Evolutionary conservation across 2,113 vertebrate genomes (phyloP).

Genomic region (Epinephelus cyanopodus): DNA sequence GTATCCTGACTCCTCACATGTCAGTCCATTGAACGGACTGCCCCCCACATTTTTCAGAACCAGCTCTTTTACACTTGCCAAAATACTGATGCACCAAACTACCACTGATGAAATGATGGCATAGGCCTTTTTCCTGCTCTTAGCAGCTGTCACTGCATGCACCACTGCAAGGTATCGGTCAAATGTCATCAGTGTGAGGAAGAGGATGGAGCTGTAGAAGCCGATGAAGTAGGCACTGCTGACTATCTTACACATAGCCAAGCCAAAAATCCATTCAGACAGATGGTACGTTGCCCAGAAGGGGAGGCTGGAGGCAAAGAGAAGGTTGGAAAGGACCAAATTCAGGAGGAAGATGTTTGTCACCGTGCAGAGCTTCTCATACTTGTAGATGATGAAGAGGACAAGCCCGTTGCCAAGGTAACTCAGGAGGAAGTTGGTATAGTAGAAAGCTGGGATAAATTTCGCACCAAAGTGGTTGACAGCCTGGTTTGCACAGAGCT

Average conservation of each 20-base stretch:
- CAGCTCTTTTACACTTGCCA: slow-evolving; percentile 82
- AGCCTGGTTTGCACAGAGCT: slow-evolving; percentile 39
- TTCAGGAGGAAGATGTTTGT: slow-evolving; percentile 87
- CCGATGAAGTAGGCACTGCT: slow-evolving; percentile 81
- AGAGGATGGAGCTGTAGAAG: slow-evolving; percentile 87
- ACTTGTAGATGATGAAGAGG: slow-evolving; percentile 82
- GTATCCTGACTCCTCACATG: slow-evolving; percentile 75
- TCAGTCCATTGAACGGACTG: accelerated
- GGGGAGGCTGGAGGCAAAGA: slow-evolving; percentile 84
- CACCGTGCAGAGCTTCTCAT: slow-evolving; percentile 82
- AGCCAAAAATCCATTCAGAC: slow-evolving; percentile 84
- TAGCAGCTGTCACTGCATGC: slow-evolving; percentile 78
- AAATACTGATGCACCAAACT: slow-evolving; percentile 81
- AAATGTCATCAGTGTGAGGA: slow-evolving; percentile 86
- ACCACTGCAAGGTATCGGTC: slow-evolving; percentile 87
- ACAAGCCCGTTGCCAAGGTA: slow-evolving; percentile 83
- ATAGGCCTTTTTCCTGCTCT: slow-evolving; percentile 68
- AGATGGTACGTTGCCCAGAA: slow-evolving; percentile 82
- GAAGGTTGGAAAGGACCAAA: slow-evolving; percentile 83
- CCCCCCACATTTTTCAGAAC: slow-evolving; percentile 62
- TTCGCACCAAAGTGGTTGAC: slow-evolving; percentile 73
- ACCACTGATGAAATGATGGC: slow-evolving; percentile 60
- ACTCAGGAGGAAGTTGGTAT: slow-evolving; percentile 81
- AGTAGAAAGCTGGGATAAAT: slow-evolving; percentile 81
- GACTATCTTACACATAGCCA: slow-evolving; percentile 80